Evolutionary conservation across 2,113 vertebrate genomes (phyloP).

Genomic region (Siphamia tubifer): DNA sequence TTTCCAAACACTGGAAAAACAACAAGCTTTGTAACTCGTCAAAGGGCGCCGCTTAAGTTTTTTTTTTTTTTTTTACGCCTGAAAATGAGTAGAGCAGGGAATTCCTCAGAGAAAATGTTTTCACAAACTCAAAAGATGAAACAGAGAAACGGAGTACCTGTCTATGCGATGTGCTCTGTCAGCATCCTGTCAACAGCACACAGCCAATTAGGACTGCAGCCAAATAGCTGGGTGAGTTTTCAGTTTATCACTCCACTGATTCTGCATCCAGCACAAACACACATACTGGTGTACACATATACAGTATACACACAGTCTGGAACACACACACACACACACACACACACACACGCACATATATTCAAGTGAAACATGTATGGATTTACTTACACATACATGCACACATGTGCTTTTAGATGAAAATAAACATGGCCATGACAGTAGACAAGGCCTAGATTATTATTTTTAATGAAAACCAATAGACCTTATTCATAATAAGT

Average conservation of each 20-base stretch:
- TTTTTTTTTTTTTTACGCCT: conserved; percentile 18
- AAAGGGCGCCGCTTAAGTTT: conserved; percentile 23
- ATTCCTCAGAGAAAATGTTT: conserved; percentile 48
- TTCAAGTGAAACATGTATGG: neutral
- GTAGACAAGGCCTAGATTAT: too few species aligned
- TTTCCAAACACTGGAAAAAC: conserved; percentile 27
- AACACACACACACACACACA: neutral
- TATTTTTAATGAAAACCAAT: too few species aligned
- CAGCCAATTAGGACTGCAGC: conserved; percentile 69
- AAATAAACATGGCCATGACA: too few species aligned
- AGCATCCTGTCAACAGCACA: conserved; percentile 61
- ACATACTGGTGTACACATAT: neutral
- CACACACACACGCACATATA: neutral
- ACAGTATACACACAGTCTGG: too few species aligned
- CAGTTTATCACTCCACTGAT: conserved; percentile 49
- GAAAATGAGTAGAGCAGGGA: conserved; percentile 31
- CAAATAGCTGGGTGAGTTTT: conserved; percentile 58
- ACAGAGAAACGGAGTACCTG: conserved; percentile 49
- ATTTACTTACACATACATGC: neutral
- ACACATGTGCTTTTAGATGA: too few species aligned
- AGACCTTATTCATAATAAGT: too few species aligned
- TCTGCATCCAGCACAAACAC: conserved; percentile 14
- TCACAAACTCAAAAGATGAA: conserved; percentile 42
- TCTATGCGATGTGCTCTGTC: conserved; percentile 57
- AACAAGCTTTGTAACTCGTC: conserved; percentile 36